Evolutionary conservation across 2,888 invertebrate species (phyloP).

Genomic region (Gymnosoma rotundatum): DNA sequence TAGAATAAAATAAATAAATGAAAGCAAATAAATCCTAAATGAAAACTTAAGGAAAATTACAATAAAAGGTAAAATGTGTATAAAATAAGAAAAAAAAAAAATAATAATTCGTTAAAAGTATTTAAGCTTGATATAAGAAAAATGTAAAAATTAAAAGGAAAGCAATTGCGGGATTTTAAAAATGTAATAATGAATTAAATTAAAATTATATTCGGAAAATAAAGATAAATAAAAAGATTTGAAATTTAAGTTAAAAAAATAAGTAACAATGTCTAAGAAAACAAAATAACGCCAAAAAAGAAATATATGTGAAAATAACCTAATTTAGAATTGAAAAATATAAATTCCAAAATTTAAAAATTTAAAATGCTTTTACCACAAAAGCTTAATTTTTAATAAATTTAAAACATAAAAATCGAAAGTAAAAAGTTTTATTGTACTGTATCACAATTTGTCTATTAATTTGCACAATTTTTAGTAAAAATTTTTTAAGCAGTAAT

Average conservation of each 20-base stretch:
- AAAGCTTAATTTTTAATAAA: neutral
- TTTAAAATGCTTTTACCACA: no score
- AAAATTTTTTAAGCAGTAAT: neutral
- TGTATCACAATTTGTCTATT: conserved; percentile 11
- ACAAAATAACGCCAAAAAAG: neutral
- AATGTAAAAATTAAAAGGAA: neutral
- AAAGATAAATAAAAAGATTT: no score
- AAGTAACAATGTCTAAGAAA: neutral
- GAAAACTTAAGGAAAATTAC: no score
- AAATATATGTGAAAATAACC: neutral
- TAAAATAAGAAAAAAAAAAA: no score
- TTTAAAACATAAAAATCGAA: neutral
- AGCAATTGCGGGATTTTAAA: neutral
- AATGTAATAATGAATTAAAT: neutral
- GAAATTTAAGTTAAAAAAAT: neutral
- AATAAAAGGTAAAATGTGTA: no score
- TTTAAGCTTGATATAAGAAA: no score
- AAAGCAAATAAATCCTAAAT: no score
- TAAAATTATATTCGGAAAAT: no score
- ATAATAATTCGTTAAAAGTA: no score
- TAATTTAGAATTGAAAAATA: neutral
- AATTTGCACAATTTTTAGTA: neutral
- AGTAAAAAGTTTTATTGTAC: neutral
- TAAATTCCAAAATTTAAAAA: neutral
- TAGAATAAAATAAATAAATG: no score